phyloP scores from a whole-genome alignment of 2,797 vertebrate genomes.

The Argentina silus region DNA sequence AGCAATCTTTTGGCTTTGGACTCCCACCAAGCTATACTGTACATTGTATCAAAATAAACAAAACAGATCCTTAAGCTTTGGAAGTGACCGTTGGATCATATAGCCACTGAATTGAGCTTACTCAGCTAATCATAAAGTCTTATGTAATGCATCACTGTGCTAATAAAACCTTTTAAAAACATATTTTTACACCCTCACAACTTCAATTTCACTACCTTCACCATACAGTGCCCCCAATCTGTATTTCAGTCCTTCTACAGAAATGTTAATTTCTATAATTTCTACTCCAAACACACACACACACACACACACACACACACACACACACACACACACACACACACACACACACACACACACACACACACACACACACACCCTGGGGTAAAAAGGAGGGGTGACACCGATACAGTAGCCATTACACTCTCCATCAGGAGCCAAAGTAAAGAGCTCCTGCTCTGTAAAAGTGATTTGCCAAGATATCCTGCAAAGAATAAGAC shows the following conservation, averaged over 20 bases:
- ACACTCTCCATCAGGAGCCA: slow-evolving; percentile 67
- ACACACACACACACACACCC: slow-evolving; percentile 34
- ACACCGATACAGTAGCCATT: slow-evolving; percentile 71
- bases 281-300: not conserved
- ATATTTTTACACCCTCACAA: slow-evolving; percentile 57
- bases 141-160: slow-evolving; percentile 49
- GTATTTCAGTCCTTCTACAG: slow-evolving; percentile 55
- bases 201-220: slow-evolving; percentile 45
- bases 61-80: not conserved
- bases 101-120: slow-evolving; percentile 27
- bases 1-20: not conserved
- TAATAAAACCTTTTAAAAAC: slow-evolving; percentile 60
- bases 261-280: slow-evolving; percentile 52
- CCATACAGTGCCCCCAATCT: slow-evolving; percentile 40
- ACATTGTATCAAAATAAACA: slow-evolving; percentile 47
- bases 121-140: slow-evolving; percentile 49
- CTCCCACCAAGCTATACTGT: not conserved
- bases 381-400: slow-evolving; percentile 55
- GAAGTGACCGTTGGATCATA: slow-evolving; percentile 35
- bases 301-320: slow-evolving; percentile 13
- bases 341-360: slow-evolving; percentile 20
- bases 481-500: slow-evolving; percentile 72
- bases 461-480: slow-evolving; percentile 79
- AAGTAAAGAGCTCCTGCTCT: slow-evolving; percentile 77
- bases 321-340: slow-evolving; percentile 29